Base-by-base conservation (phyloP, 2,113 vertebrate species). In the Scomber colias region DNA sequence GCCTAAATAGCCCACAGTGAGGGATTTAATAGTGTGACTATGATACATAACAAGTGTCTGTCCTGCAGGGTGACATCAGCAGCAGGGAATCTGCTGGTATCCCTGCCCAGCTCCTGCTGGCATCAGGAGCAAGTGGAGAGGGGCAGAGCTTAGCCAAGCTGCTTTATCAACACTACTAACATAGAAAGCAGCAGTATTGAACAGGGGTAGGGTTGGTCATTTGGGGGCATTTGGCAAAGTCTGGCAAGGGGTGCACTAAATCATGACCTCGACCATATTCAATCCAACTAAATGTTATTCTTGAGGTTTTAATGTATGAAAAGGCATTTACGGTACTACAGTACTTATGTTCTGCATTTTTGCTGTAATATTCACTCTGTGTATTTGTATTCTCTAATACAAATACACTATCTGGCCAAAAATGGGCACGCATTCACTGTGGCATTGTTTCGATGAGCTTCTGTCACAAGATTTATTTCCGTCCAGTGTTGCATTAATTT, bases 11-110 rank as follows among this genome's bases (percentile, higher is more conserved):
- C 94, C 78, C 84, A 78, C 78, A 85, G 91, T 88, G 91, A 94
- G 92, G 94, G 24, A 94, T 95, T 94, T 94, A 93, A 95, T 94
- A 95, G 93, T 93, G 89, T 94, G 93, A 92, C 93, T 92, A 92
- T 92, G 94, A 94, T 94, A 95, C 92, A 94, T 92, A 90, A 92
- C 94, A 94, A 94, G 94, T 94, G 90, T 94, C 91, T 89, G 91
- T 92, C 92, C 90, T 87, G 91, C 84, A 85, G 73, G 74, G 90
- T 95, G 94, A 95, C 91, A 94, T 95, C 93, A 95, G 82, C 79
- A 78, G 74, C 19, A 72, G 91, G 87, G 92, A 94, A 95, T 95
- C 92, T 90, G 82, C 82, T 94, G 92, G 94, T 87, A 90, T 91
- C 85, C 87, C 81, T 83, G 86, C 71, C 71, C 84, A 86, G 66